Evolutionary conservation across 2,888 invertebrate species (phyloP).

Genomic region (Acanthopleura granulata): DNA sequence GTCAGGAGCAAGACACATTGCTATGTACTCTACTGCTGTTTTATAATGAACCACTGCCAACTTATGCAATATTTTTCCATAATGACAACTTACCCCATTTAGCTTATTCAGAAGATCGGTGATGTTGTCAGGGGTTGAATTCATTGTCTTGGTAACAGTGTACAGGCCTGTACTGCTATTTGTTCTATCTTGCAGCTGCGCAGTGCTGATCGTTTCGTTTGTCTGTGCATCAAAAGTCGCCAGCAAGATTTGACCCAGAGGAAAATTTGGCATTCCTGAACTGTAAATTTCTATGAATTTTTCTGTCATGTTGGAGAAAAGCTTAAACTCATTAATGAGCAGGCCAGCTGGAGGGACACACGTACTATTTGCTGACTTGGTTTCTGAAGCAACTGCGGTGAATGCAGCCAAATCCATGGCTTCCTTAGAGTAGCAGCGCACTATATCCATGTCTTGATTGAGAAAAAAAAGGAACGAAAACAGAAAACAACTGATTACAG

Average conservation of each 20-base stretch:
- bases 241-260: background rate
- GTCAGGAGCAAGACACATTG: no score
- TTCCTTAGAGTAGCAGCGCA: background rate
- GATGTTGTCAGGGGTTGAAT: no score
- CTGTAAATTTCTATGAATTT: conserved; percentile 7
- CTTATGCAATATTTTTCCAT: no score
- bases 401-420: background rate
- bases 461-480: no score
- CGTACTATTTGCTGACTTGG: background rate
- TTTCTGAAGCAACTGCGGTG: background rate
- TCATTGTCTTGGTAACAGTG: no score
- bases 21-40: no score
- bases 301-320: background rate
- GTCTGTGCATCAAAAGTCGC: background rate
- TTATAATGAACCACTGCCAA: no score
- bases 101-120: no score
- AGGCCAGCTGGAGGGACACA: background rate
- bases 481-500: no score
- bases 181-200: background rate
- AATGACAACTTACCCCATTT: no score
- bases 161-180: background rate
- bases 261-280: background rate
- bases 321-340: background rate
- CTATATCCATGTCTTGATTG: background rate
- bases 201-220: background rate